Base-by-base conservation (phyloP, 2,113 vertebrate species). In the Panurus biarmicus region DNA sequence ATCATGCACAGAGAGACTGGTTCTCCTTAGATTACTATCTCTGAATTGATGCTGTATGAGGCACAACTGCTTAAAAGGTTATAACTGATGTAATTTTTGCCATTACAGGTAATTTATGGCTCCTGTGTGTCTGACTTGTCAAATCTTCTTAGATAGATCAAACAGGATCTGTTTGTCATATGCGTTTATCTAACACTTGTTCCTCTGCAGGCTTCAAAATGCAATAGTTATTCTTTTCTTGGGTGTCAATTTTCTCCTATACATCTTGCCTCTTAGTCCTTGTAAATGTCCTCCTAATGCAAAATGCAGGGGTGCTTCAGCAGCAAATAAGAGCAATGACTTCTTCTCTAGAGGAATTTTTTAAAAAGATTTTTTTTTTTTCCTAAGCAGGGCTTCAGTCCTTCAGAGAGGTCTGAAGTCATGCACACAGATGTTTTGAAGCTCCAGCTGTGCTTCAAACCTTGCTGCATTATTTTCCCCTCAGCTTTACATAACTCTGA, bases 41-140 rank as follows among this genome's bases (percentile, higher is more conserved):
- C 85, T 87, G 94, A 95, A 95, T 95, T 96, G 91, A 93, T 95
- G 88, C 86, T 76, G 70, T 81, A 85, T 88, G 76, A 96, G 76
- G 87, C 90, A 93, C 53, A 95, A 93, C 93, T 92, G 74, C 93
- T 96, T 96, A 92, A 96, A 96, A 95, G 93, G 92, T 94, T 95
- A 90, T 93, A 96, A 95, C 92, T 95, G 91, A 96, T 90, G 94
- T 95, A 95, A 95, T 96, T 96, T 95, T 90, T 95, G 85, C 93
- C 81, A 95, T 97, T 96, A 95, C 91, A 91, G 94, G 92, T 96
- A 96, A 96, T 96, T 93, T 95, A 94, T 94, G 92, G 93, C 90
- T 96, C 90, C 95, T 93, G 58, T 94, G 78, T 92, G 87, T 97
- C 75, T 96, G 84, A 87, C 92, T 96, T 96, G 94, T 92, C 94